Evolutionary conservation across 2,797 vertebrate species (phyloP), one percentile per base, ranked within the genome.

Genomic region (Clamator glandarius): DNA sequence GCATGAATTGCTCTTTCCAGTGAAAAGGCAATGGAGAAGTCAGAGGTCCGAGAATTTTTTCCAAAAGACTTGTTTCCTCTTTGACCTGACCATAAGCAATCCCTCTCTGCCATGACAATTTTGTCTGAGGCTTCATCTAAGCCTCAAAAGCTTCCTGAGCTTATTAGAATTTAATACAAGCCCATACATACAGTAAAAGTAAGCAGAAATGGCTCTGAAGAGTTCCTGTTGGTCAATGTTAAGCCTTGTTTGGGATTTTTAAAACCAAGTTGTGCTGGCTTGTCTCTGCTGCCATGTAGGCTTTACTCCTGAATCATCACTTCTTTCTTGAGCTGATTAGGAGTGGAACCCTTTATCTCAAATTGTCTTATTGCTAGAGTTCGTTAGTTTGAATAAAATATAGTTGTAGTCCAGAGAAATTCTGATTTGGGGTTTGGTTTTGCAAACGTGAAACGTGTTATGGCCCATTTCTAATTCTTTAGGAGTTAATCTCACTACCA

Each of bases 171-270:
- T 41, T 42, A 24, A 41, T 29, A 33, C 10, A 50, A 51, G 25
- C 42, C 68, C 62, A 3, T 31, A 14, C 35, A 15, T 1, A 15
- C 36, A 70, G 36, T 19, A 70, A 80, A 66, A 25, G 19, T 55
- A 61, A 77, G 33, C 6, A 41, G n/a, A 26, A 41, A 31, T 4
- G 1, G 1, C 35, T 54, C 35, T 16, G 35, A 39, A 44, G 42
- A 7, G 25, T 24, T 83, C n/a, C 39, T 39, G 51, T n/a, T 0
- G 1, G 8, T n/a, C 33, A 15, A 5, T 3, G 17, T 31, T 59
- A 84, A 62, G 12, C 17, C 26, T 57, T 41, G 10, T 9, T 21
- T 33, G 31, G 36, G 29, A n/a, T 88, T 67, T 88, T 57, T 23
- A 19, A 69, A 81, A 20, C 16, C 26, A n/a, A 21, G 19, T 64